Evolutionary conservation across 2,888 invertebrate species (phyloP), one percentile per base, ranked within the genome.

Genomic region (Agriotes lineatus): DNA sequence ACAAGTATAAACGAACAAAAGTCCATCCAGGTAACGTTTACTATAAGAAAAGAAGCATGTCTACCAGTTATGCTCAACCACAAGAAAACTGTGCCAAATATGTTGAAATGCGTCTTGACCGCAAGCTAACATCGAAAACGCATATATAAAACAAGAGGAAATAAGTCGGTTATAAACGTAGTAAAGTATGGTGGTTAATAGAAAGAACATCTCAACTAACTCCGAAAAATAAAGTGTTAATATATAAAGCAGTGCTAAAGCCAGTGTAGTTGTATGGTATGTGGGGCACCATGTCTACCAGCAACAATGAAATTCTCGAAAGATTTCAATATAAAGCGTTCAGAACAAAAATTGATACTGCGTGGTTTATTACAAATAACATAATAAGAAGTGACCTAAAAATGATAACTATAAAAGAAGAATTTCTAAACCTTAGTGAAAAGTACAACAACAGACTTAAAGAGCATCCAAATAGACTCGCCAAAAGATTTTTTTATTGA

Each of bases 401-500:
- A 20, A 16, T 57, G 19, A n/a, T 7, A n/a, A 57, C 16, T 57
- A 39, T 57, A 35, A 44, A 57, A 57, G 22, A 57, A 18, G 57
- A 57, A 57, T 37, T 57, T 19, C 33, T 37, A 35, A 35, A 57
- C 57, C 10, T 18, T 57, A 57, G 57, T 57, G 57, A 7, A 7
- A 35, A 57, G 25, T 56, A 56, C 16, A n/a, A n/a, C n/a, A n/a
- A n/a, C n/a, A 56, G 35, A 56, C 56, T 56, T 14, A 56, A 18
- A 33, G 56, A 33, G 56, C 33, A 56, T 56, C 25, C 25, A 25
- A 25, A 25, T 25, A 25, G 25, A 25, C 25, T 25, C 7, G 25
- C 25, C 25, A 25, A 25, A 25, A 44, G 16, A 44, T 7, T 7
- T 16, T n/a, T 7, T 25, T 25, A 25, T 7, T 25, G 25, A 25